Evolutionary conservation across 2,888 invertebrate genomes (phyloP), one percentile per base, ranked within the genome.

Genomic region (Apantesis nais): DNA sequence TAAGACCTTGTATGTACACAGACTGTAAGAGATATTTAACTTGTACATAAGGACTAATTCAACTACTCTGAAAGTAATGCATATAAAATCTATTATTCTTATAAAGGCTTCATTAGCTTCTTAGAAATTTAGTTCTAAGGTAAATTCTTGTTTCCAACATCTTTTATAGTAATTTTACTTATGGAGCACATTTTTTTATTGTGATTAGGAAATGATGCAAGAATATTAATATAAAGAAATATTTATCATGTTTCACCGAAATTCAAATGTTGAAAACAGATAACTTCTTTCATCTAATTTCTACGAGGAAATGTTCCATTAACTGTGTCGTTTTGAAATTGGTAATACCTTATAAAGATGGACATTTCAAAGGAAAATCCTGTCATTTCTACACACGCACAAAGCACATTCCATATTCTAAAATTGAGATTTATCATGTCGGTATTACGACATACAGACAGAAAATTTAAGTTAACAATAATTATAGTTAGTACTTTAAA

Each of bases 241-340:
- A 25, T 58, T 29, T 25, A 55, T 55, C 12, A 66, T 39, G 52
- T 61, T 31, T 66, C 63, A 76, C 61, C 41, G 73, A 76, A 80
- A 81, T 78, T 66, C 74, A 80, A 81, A 85, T 81, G 85, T 80
- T 87, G 84, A 89, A 87, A 86, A 88, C 86, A 29, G 58, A 86
- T 85, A 85, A 78, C 67, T 71, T 82, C 88, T 92, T 92, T 90
- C 86, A 91, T 89, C 88, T 88, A 83, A 74, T 78, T 81, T 79
- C 78, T 72, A 85, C 80, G 88, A 90, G 91, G 91, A 92, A 90
- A 85, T 82, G 84, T 83, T 84, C 87, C 83, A 88, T 92, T 91
- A 88, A 85, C 78, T 85, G 84, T 70, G 72, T 66, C 83, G 80
- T 76, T 83, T 83, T 78, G 81, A 80, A 74, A 81, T 80, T 83